These are phyloP conservation scores for Conus betulinus DNA, from an alignment of 1,140 invertebrate genomes.

Conservation along the genomic window DNA sequence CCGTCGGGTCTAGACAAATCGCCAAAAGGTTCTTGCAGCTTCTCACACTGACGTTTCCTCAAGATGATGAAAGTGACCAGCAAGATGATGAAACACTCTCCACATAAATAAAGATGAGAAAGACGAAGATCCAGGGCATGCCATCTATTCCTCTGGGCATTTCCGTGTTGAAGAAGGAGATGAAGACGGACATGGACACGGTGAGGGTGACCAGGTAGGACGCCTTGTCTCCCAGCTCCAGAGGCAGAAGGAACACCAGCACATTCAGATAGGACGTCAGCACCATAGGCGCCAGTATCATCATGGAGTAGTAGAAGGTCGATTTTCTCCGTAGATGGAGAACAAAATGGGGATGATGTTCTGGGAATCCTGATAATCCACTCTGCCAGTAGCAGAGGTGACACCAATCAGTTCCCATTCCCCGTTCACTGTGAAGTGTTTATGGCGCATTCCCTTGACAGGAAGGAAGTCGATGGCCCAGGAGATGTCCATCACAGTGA, in stretches of 20 bases:
- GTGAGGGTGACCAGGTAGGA: no score
- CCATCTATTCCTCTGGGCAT: not conserved
- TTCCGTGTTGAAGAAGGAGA: not conserved
- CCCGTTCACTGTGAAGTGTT: not conserved
- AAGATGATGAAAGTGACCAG: not conserved
- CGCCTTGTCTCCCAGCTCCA: no score
- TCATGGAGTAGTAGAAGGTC: constrained; percentile 85
- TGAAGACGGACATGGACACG: no score
- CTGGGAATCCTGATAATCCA: not conserved
- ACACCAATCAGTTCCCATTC: not conserved
- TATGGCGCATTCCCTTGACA: no score
- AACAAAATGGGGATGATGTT: constrained; percentile 63
- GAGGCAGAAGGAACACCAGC: no score
- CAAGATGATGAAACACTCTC: not conserved
- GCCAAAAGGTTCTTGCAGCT: not conserved
- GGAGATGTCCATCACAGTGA: not conserved
- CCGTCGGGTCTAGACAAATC: not conserved
- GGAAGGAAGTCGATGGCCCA: no score
- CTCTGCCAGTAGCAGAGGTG: not conserved
- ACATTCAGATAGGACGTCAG: constrained; percentile 78
- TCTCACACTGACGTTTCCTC: not conserved
- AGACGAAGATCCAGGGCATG: not conserved
- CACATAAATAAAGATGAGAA: not conserved
- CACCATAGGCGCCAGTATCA: constrained; percentile 78
- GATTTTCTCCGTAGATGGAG: constrained; percentile 91